A percentile compares a stretch with the other conserved stretches of the same genome.
phyloP scores from a whole-genome alignment of 2,113 vertebrate genomes.

The Elephantulus edwardii region DNA sequence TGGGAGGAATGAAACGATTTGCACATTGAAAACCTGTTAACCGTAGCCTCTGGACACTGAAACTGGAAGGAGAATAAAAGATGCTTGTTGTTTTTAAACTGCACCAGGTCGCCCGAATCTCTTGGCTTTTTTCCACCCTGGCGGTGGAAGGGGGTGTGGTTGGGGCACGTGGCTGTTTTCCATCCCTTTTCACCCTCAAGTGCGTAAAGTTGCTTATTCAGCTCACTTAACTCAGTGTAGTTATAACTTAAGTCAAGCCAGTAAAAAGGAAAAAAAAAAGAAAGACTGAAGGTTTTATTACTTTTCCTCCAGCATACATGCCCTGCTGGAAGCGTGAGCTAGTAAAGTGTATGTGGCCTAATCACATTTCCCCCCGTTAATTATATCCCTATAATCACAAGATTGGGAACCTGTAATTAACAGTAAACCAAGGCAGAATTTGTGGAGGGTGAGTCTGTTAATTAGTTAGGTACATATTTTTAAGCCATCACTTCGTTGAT shows the following conservation, averaged over 20 bases:
- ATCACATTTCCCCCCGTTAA: conserved; percentile 49
- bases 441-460: conserved; percentile 15
- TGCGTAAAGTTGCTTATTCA: conserved; percentile 52
- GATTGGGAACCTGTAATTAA: conserved; percentile 47
- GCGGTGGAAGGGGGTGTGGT: conserved; percentile 60
- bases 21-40: conserved; percentile 76
- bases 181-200: conserved; percentile 47
- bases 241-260: conserved; percentile 49
- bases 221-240: conserved; percentile 1
- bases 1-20: conserved; percentile 76
- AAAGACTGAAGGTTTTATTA: conserved; percentile 21
- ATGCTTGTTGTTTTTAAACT: conserved; percentile 72
- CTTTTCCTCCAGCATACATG: conserved; percentile 37
- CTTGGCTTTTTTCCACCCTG: conserved; percentile 77
- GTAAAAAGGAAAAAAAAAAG: neutral
- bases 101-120: conserved; percentile 67
- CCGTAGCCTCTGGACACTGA: conserved; percentile 68
- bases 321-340: conserved; percentile 32
- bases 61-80: conserved; percentile 79
- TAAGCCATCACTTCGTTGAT: neutral
- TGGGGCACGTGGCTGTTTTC: conserved; percentile 57
- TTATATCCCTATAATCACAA: conserved; percentile 57
- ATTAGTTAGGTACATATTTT: conserved; percentile 7
- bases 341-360: conserved; percentile 47
- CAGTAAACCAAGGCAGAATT: conserved; percentile 33